phyloP scores from a whole-genome alignment of 2,113 vertebrate species.

The Apteryx owenii region DNA sequence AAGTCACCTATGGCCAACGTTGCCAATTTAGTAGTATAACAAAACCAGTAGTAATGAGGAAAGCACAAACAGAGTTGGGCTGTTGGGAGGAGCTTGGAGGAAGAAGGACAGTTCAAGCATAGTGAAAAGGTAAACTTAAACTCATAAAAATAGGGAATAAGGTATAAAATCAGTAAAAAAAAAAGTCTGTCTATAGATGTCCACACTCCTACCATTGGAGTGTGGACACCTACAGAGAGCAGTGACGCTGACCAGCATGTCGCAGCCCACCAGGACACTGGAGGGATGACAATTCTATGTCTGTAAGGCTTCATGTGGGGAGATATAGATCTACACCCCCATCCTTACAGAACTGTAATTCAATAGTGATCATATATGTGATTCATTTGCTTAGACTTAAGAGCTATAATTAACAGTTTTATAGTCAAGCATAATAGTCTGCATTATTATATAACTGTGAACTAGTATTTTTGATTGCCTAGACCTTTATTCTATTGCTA shows the following conservation, averaged over 20 bases:
- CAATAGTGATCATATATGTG: not conserved
- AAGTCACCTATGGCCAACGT: no score
- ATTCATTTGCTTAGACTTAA: not conserved
- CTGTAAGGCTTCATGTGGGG: not conserved
- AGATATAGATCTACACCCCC: not conserved
- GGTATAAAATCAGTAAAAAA: no score
- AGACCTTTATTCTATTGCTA: not conserved
- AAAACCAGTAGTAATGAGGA: no score
- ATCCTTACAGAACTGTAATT: not conserved
- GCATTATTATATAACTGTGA: not conserved
- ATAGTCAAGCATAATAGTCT: not conserved
- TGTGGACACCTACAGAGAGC: not conserved
- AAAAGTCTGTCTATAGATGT: no score
- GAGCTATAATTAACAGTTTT: not conserved
- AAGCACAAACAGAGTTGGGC: no score
- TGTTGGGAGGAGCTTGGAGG: no score
- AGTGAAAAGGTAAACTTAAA: no score
- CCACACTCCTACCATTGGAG: no score
- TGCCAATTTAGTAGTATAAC: no score
- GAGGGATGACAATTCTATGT: fast-evolving
- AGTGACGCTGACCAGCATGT: not conserved
- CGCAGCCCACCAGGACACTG: not conserved
- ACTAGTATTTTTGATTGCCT: not conserved
- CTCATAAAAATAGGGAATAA: no score
- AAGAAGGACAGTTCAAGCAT: no score